Evolutionary conservation across 1,140 invertebrate species (phyloP), one percentile per base, ranked within the genome.

Genomic region (Eupristina koningsbergeri): DNA sequence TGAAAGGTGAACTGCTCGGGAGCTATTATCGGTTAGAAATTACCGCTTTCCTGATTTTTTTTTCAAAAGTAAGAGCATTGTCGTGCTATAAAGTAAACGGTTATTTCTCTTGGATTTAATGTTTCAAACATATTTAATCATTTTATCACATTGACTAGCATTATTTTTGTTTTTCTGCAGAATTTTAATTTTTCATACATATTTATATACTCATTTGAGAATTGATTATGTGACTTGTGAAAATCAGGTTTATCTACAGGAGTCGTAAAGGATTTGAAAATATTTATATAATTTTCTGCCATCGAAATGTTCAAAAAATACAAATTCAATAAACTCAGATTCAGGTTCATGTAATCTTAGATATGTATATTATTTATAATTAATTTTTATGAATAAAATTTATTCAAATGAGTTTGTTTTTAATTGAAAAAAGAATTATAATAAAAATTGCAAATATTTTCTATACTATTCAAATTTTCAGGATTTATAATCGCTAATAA

Each of bases 21-120:
- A 64, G 81, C 76, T 79, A 83, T 83, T 83, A 79, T 83, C 76
- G 82, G 78, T 69, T 79, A 79, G 82, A 83, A 83, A 83, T 83
- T 83, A 83, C 67, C 64, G 75, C 31, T 78, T 83, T n/a, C 34
- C 81, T 77, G 76, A 79, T 79, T 83, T 83, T 79, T 77, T 50
- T 64, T 58, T 19, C 34, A 39, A 34, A 19, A 29, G 17, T 36
- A 76, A 53, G 36, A 69, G 41, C 63, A 29, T 77, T 63, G 73
- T 45, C 31, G 11, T 39, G 36, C 39, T 47, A 58, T 75, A 81
- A 75, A 81, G 71, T 58, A 63, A 75, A 81, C 67, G 80, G 50
- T 83, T 76, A 77, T 83, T 83, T 53, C 36, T 45, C 22, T 13
- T 22, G 47, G 45, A 58, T 76, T 76, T 76, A 76, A 76, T 76